These are phyloP conservation scores for Isaurus tuberculatus DNA, from an alignment of 92 coral and sea anemone genomes.

Conservation along the genomic window DNA sequence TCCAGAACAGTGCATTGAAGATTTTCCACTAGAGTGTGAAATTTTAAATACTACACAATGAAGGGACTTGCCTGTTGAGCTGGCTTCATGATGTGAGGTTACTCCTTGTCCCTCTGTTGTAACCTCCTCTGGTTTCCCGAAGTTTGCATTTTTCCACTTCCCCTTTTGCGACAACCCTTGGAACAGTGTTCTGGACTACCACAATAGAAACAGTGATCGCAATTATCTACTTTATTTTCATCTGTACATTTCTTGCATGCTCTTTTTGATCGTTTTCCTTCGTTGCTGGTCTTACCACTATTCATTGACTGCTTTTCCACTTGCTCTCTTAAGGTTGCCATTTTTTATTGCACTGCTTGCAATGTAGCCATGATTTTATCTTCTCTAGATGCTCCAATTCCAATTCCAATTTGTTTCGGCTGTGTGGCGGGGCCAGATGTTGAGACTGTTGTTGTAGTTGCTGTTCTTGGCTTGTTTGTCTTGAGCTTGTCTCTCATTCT, in stretches of 20 bases:
- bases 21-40: not conserved
- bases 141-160: constrained; percentile 12
- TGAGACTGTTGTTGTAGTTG: not conserved
- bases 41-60: constrained; percentile 30
- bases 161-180: constrained; percentile 51
- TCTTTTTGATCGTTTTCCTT: constrained; percentile 19
- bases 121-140: constrained; percentile 63
- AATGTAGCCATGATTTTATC: constrained; percentile 54
- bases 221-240: constrained; percentile 42
- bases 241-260: constrained; percentile 53
- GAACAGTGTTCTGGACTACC: constrained; percentile 63
- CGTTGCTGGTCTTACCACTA: not conserved
- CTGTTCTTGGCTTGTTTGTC: not conserved
- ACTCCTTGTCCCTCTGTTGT: constrained; percentile 69
- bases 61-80: constrained; percentile 29
- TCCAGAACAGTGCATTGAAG: constrained; percentile 31
- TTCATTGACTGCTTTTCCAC: constrained; percentile 30
- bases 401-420: not conserved
- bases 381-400: constrained; percentile 20
- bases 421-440: not conserved
- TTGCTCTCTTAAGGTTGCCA: constrained; percentile 52
- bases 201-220: constrained; percentile 63
- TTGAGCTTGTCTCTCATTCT: too few species aligned
- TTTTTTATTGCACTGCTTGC: constrained; percentile 51
- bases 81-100: constrained; percentile 41